Evolutionary conservation across 2,888 invertebrate genomes (phyloP).

Genomic region (Cyrtodaria siliqua): DNA sequence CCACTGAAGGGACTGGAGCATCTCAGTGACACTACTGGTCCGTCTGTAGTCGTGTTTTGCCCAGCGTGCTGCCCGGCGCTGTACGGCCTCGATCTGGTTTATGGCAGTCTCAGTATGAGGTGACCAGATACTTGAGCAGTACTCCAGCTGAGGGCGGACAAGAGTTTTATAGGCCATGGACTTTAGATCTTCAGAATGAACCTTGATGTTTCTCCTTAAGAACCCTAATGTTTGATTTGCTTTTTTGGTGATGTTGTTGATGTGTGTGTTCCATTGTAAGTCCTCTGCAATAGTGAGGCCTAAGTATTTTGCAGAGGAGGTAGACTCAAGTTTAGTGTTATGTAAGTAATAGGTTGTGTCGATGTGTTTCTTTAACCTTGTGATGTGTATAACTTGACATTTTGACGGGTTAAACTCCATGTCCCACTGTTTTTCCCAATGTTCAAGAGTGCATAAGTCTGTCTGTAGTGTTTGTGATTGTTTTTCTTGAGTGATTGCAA

Average conservation of each 20-base stretch:
- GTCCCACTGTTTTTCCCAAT: constrained; percentile 25
- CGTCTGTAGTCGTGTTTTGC: no score
- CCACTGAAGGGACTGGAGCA: no score
- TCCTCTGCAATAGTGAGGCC: constrained; percentile 25
- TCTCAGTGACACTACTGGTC: no score
- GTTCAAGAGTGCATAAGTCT: constrained; percentile 7
- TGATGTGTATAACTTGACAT: constrained; percentile 16
- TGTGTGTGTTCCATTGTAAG: constrained; percentile 24
- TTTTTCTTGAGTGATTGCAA: no score
- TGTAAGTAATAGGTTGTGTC: not conserved
- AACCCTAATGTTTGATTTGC: constrained; percentile 13
- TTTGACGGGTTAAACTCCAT: constrained; percentile 30
- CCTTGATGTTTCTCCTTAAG: constrained; percentile 2
- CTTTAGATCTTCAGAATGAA: constrained; percentile 8
- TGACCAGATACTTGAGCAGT: no score
- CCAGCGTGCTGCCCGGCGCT: no score
- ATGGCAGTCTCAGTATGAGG: no score
- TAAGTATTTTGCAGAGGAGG: constrained; percentile 20
- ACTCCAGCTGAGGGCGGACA: no score
- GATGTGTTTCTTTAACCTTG: constrained; percentile 1
- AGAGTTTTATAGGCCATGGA: not conserved
- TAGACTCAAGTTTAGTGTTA: constrained; percentile 7
- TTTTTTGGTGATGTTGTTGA: constrained; percentile 9
- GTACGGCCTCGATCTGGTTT: no score
- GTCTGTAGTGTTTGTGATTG: no score